A percentile compares a stretch with the other conserved stretches of the same genome.
Conservation (phyloP, 2,888 invertebrate genomes). For the Nomada flava region DNA sequence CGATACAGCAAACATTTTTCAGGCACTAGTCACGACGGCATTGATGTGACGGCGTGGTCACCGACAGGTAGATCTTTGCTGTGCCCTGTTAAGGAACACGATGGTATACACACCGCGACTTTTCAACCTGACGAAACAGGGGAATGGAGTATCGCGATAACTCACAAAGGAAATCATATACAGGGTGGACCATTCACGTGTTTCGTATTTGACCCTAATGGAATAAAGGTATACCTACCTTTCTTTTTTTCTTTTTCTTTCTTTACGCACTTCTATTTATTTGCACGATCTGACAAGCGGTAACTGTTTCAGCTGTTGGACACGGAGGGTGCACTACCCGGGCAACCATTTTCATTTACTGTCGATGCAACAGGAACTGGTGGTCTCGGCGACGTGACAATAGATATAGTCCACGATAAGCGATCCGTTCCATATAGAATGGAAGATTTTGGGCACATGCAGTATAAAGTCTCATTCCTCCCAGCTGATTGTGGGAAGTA, state of each 20-base stretch:
- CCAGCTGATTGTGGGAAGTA: slow-evolving; percentile 92
- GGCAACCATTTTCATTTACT: slow-evolving; percentile 94
- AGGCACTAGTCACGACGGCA: slow-evolving; percentile 87
- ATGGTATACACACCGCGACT: slow-evolving; percentile 96
- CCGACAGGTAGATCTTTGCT: slow-evolving; percentile 93
- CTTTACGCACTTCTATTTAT: not conserved
- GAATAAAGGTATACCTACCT: slow-evolving; percentile 87
- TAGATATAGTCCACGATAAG: slow-evolving; percentile 96
- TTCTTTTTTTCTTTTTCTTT: not conserved
- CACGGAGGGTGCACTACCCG: slow-evolving; percentile 92
- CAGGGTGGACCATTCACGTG: slow-evolving; percentile 98
- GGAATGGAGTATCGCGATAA: slow-evolving; percentile 98
- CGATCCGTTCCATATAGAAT: slow-evolving; percentile 93
- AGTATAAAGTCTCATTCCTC: slow-evolving; percentile 92
- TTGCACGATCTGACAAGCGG: not conserved
- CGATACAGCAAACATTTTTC: too few species aligned
- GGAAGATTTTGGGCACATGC: slow-evolving; percentile 90
- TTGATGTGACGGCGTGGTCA: slow-evolving; percentile 96
- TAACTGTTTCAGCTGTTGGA: slow-evolving; percentile 86
- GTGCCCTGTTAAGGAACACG: slow-evolving; percentile 94
- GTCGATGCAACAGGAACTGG: slow-evolving; percentile 91
- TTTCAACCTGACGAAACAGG: slow-evolving; percentile 99
- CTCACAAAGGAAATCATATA: slow-evolving; percentile 98
- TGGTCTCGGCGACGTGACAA: slow-evolving; percentile 93
- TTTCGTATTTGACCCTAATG: slow-evolving; percentile 97